Conservation (phyloP, 92 coral and sea anemone genomes). For the Epizoanthus scotinus region DNA sequence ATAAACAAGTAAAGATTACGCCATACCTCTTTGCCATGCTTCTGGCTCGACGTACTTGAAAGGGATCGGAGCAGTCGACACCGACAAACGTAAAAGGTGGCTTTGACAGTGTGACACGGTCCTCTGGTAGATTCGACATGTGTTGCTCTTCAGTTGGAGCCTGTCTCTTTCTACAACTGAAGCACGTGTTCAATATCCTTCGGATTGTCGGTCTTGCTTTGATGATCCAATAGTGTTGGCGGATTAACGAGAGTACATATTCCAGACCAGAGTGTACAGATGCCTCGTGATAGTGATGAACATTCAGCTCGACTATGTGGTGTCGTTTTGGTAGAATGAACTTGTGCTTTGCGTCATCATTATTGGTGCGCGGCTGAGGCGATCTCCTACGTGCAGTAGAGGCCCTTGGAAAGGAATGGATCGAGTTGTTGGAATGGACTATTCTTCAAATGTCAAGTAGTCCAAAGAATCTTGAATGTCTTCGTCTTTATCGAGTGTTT, state of each 20-base stretch:
- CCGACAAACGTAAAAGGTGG: slow-evolving; percentile 59
- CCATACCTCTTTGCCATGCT: slow-evolving; percentile 51
- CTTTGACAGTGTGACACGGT: slow-evolving; percentile 50
- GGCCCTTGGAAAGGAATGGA: slow-evolving; percentile 20
- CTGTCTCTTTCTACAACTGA: slow-evolving; percentile 50
- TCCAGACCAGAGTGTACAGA: slow-evolving; percentile 45
- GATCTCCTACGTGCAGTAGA: slow-evolving; percentile 46
- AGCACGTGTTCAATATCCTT: slow-evolving; percentile 11
- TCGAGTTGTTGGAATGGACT: slow-evolving; percentile 37
- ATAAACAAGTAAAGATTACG: slow-evolving; percentile 57
- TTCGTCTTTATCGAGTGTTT: too few species aligned
- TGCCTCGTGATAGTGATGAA: slow-evolving; percentile 27
- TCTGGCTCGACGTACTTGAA: slow-evolving; percentile 39
- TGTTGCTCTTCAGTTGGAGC: slow-evolving; percentile 46
- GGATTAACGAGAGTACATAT: slow-evolving; percentile 20
- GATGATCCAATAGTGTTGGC: slow-evolving; percentile 38
- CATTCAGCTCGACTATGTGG: slow-evolving; percentile 21
- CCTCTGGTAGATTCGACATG: slow-evolving; percentile 55
- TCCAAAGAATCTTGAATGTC: too few species aligned
- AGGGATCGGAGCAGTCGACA: slow-evolving; percentile 60
- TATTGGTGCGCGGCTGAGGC: slow-evolving; percentile 26
- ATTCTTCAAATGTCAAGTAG: too few species aligned
- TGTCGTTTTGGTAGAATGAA: slow-evolving; percentile 37
- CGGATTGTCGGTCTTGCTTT: slow-evolving; percentile 11
- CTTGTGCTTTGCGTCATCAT: slow-evolving; percentile 20